Evolutionary conservation across 2,888 invertebrate genomes (phyloP).

Genomic region (Muschampia plurimacula): DNA sequence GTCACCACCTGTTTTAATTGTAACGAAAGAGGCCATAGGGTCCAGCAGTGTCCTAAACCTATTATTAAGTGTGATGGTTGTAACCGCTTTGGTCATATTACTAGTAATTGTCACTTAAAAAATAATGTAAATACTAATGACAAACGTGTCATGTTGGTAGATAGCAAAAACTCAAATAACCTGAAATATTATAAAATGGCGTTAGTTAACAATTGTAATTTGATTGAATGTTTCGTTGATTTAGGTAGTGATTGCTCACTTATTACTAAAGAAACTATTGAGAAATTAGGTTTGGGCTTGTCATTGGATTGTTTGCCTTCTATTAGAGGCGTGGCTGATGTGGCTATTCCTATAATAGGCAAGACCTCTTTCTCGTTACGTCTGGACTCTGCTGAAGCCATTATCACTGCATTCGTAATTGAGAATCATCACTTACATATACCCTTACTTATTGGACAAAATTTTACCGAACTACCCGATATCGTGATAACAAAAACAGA

Average conservation of each 20-base stretch:
- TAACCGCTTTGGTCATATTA: constrained; percentile 6
- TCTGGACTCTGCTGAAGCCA: constrained; percentile 14
- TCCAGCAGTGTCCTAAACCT: constrained; percentile 9
- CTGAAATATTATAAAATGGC: constrained; percentile 20
- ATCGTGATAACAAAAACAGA: constrained; percentile 19
- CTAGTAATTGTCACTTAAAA: constrained; percentile 1
- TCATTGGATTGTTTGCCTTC: constrained; percentile 8
- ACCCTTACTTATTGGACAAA: constrained; percentile 21
- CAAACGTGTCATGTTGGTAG: constrained; percentile 9
- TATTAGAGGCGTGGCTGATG: constrained; percentile 20
- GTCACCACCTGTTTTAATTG: constrained; percentile 1
- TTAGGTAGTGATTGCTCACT: constrained; percentile 28
- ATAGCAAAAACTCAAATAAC: constrained; percentile 13
- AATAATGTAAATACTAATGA: constrained; percentile 12
- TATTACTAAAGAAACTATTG: constrained; percentile 19
- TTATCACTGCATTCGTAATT: constrained; percentile 1
- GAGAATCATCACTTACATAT: constrained; percentile 10
- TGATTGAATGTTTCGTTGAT: constrained; percentile 21
- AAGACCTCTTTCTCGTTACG: constrained; percentile 10
- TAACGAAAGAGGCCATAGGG: constrained; percentile 4
- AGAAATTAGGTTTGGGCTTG: constrained; percentile 9
- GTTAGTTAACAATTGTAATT: constrained; percentile 10
- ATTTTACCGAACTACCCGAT: constrained; percentile 24
- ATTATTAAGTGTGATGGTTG: neutral
- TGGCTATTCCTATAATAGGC: constrained; percentile 14